Conservation (phyloP, 2,888 invertebrate genomes). For the Allygus modestus region DNA sequence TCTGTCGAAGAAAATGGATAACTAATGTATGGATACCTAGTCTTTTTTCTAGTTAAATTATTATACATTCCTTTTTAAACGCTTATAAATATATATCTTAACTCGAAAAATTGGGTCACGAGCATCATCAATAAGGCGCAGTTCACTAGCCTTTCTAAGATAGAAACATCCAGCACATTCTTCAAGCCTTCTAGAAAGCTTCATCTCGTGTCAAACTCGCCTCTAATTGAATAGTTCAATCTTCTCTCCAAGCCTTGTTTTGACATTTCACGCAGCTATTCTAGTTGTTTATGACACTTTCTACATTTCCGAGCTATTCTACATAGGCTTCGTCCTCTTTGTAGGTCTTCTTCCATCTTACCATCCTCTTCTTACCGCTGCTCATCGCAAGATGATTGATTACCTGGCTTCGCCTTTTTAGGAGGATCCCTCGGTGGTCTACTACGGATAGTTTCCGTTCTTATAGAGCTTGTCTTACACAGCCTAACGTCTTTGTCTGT, state of each 20-base stretch:
- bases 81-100: too few species aligned
- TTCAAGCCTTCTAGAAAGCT: slow-evolving; percentile 12
- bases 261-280: slow-evolving; percentile 43
- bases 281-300: slow-evolving; percentile 44
- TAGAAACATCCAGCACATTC: slow-evolving; percentile 17
- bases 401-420: background rate
- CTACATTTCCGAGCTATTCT: slow-evolving; percentile 18
- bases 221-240: slow-evolving; percentile 55
- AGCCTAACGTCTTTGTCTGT: background rate
- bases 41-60: too few species aligned
- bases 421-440: background rate
- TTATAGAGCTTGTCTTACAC: background rate
- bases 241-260: slow-evolving; percentile 28
- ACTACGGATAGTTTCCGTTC: background rate
- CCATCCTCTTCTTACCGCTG: background rate
- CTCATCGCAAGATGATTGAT: background rate
- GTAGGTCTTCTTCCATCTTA: background rate
- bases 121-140: background rate
- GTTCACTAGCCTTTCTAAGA: background rate
- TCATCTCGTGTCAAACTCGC: slow-evolving; percentile 5
- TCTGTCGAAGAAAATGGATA: too few species aligned
- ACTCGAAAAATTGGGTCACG: background rate
- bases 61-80: too few species aligned
- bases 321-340: slow-evolving; percentile 28
- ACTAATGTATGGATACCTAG: too few species aligned